Conservation (phyloP, 1,140 invertebrate genomes). For the Hermatobates lingyangjiaoensis region DNA sequence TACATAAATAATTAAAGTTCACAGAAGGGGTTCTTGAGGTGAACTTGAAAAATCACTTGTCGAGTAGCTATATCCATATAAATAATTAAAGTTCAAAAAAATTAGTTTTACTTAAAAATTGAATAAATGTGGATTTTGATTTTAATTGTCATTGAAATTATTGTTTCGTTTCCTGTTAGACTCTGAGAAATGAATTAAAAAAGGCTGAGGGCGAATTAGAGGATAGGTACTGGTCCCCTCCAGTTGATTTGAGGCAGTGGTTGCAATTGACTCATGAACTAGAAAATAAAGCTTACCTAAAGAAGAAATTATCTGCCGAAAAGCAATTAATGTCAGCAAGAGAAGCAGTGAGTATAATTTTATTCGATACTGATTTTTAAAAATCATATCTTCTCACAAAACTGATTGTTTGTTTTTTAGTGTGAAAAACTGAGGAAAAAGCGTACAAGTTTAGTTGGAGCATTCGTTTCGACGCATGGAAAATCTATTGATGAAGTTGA, state of each 20-base stretch:
- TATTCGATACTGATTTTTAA: not conserved
- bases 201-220: constrained; percentile 74
- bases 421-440: constrained; percentile 87
- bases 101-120: no score
- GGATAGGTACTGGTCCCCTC: constrained; percentile 69
- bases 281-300: constrained; percentile 70
- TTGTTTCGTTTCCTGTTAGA: constrained; percentile 33
- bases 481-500: constrained; percentile 88
- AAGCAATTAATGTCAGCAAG: constrained; percentile 69
- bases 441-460: constrained; percentile 76
- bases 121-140: no score
- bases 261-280: constrained; percentile 85
- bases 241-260: constrained; percentile 77
- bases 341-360: constrained; percentile 48
- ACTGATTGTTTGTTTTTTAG: constrained; percentile 27
- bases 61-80: no score
- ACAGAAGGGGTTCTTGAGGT: no score
- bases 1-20: no score
- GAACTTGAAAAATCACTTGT: no score
- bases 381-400: not conserved
- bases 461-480: constrained; percentile 84
- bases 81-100: no score
- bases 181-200: constrained; percentile 58
- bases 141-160: no score
- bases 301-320: constrained; percentile 68